Evolutionary conservation across 2,888 invertebrate species (phyloP).

Genomic region (Limnephilus marmoratus): DNA sequence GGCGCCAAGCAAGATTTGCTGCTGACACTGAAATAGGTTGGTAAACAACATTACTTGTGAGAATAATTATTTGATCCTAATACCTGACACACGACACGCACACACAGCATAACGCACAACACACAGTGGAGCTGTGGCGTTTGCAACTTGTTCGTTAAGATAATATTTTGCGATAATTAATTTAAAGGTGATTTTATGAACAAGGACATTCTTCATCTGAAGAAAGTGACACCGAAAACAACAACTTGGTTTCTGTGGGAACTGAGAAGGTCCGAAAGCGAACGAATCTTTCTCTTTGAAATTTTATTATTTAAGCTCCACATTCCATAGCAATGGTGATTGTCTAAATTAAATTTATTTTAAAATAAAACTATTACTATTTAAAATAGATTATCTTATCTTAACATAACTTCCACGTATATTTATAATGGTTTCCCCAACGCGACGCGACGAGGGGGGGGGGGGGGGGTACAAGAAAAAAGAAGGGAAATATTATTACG

Average conservation of each 20-base stretch:
- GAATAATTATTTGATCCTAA: background rate
- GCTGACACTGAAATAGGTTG: constrained; percentile 17
- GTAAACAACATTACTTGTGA: constrained; percentile 8
- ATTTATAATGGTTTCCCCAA: too few species aligned
- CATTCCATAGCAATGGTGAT: too few species aligned
- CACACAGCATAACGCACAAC: background rate
- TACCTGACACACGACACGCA: constrained; percentile 5
- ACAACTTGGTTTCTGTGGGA: background rate
- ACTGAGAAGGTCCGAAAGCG: background rate
- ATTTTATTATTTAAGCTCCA: too few species aligned
- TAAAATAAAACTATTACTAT: too few species aligned
- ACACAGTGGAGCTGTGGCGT: background rate
- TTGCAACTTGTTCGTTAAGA: background rate
- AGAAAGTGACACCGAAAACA: background rate
- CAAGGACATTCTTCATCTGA: background rate
- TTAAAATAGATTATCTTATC: too few species aligned
- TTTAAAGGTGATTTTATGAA: background rate
- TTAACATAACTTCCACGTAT: too few species aligned
- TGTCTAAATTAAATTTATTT: too few species aligned
- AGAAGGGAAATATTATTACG: too few species aligned
- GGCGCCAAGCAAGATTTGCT: constrained; percentile 15
- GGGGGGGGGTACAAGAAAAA: too few species aligned
- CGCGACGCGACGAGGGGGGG: too few species aligned
- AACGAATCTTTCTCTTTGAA: too few species aligned
- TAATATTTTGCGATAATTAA: background rate